A percentile compares a stretch with the other conserved stretches of the same genome.
These are phyloP conservation scores for Drosophila bifasciata DNA, from an alignment of 1,140 invertebrate species.

Conservation along the genomic window DNA sequence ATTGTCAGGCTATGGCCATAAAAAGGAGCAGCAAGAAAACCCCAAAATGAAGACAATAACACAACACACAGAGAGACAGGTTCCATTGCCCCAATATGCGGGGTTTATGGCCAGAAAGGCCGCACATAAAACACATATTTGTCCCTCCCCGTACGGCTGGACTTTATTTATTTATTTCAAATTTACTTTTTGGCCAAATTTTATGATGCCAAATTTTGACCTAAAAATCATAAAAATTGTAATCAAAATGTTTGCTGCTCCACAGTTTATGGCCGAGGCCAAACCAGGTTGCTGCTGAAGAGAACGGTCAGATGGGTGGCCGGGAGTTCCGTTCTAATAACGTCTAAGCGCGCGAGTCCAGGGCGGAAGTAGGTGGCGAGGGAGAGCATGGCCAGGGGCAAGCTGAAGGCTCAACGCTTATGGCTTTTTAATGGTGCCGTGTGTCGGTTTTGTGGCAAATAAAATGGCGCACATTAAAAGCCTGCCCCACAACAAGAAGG, in stretches of 20 bases:
- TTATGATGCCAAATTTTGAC: slow-evolving; percentile 83
- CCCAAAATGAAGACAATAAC: slow-evolving; percentile 36
- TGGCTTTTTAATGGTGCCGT: slow-evolving; percentile 81
- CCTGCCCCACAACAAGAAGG: slow-evolving; percentile 63
- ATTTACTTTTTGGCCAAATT: slow-evolving; percentile 79
- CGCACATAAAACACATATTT: slow-evolving; percentile 71
- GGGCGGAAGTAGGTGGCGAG: slow-evolving; percentile 34
- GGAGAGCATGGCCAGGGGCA: background rate
- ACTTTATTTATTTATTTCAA: slow-evolving; percentile 79
- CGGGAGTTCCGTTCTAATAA: slow-evolving; percentile 68
- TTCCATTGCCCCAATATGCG: slow-evolving; percentile 5
- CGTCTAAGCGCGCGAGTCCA: slow-evolving; percentile 67
- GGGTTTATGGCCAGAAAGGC: slow-evolving; percentile 44
- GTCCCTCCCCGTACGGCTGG: slow-evolving; percentile 18
- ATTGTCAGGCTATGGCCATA: slow-evolving; percentile 50
- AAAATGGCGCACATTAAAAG: slow-evolving; percentile 82
- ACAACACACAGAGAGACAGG: background rate
- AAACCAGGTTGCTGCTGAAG: slow-evolving; percentile 30
- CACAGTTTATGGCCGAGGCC: slow-evolving; percentile 65
- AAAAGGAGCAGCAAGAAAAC: background rate
- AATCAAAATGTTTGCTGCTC: slow-evolving; percentile 66
- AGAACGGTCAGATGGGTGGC: slow-evolving; percentile 2
- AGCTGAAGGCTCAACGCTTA: slow-evolving; percentile 72
- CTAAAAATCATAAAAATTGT: slow-evolving; percentile 83
- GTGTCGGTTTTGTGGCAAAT: slow-evolving; percentile 82